Percentiles rank a stretch among this genome's conserved stretches.
phyloP scores from a whole-genome alignment of 2,888 invertebrate species.

The Palloptera scutellata region DNA sequence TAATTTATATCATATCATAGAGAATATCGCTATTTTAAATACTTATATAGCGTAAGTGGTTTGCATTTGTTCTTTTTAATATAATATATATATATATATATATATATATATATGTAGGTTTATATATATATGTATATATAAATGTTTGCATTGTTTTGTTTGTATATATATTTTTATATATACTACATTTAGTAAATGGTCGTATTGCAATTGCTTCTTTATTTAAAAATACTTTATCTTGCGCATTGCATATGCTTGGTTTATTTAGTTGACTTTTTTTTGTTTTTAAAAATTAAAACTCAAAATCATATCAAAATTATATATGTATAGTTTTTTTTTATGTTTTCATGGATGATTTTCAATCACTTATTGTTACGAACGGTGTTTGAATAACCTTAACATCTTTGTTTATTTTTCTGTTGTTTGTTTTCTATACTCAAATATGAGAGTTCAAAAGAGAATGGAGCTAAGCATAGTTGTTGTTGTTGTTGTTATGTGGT shows the following conservation, averaged over 20 bases:
- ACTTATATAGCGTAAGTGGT: too few species aligned
- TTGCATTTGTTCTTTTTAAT: too few species aligned
- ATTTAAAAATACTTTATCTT: slow-evolving; percentile 9
- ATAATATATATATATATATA: too few species aligned
- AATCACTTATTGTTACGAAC: slow-evolving; percentile 61
- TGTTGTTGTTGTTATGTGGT: slow-evolving; percentile 3
- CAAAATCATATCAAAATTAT: slow-evolving; percentile 18
- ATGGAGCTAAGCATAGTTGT: too few species aligned
- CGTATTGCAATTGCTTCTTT: slow-evolving; percentile 6
- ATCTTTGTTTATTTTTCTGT: slow-evolving; percentile 36
- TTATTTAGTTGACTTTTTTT: not conserved
- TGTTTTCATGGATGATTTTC: slow-evolving; percentile 56
- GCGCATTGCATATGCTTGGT: not conserved
- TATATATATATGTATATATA: not conserved
- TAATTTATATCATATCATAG: too few species aligned
- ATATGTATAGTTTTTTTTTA: slow-evolving; percentile 7
- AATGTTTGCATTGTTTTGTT: not conserved
- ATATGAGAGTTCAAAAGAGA: slow-evolving; percentile 12
- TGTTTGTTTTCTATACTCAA: slow-evolving; percentile 7
- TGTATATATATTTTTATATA: not conserved
- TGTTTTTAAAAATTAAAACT: not conserved
- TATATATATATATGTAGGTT: too few species aligned
- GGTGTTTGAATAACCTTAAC: slow-evolving; percentile 54
- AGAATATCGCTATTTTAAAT: too few species aligned
- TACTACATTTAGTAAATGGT: slow-evolving; percentile 10